Percentiles rank a stretch among this genome's conserved stretches.
phyloP scores from a whole-genome alignment of 2,113 vertebrate genomes.

The Mesocricetus auratus region DNA sequence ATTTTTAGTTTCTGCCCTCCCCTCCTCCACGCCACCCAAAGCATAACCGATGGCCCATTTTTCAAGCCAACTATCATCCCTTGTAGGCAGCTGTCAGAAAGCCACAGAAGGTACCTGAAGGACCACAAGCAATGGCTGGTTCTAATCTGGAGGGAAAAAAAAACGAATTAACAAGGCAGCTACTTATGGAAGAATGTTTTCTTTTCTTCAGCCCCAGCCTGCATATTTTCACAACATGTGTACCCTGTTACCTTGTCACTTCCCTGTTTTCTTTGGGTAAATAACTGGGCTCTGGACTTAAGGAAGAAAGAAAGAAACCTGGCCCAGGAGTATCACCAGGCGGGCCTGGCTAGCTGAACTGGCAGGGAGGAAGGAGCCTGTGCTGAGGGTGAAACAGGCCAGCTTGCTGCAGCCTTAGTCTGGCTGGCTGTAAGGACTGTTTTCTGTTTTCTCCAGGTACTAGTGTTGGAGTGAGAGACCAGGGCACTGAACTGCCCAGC shows the following conservation, averaged over 20 bases:
- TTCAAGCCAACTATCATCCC: constrained; percentile 86
- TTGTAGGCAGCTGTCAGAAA: constrained; percentile 89
- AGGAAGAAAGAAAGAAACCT: constrained; percentile 75
- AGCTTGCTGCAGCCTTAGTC: not conserved
- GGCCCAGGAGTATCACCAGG: constrained; percentile 81
- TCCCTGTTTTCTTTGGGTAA: constrained; percentile 90
- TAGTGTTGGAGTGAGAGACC: constrained; percentile 55
- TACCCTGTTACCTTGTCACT: constrained; percentile 88
- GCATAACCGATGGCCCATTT: constrained; percentile 88
- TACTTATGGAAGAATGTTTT: constrained; percentile 91
- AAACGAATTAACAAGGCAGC: constrained; percentile 89
- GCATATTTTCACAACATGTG: constrained; percentile 89
- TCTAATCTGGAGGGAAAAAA: constrained; percentile 87
- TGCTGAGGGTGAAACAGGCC: not conserved
- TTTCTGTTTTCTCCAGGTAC: constrained; percentile 78
- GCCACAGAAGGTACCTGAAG: constrained; percentile 90
- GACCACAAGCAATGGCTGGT: constrained; percentile 88
- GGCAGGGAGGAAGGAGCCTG: not conserved
- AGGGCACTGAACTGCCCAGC: constrained; percentile 45
- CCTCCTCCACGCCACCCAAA: constrained; percentile 68
- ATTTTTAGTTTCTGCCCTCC: constrained; percentile 78
- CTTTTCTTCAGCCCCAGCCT: constrained; percentile 87
- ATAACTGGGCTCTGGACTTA: constrained; percentile 86
- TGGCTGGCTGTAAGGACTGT: constrained; percentile 1
- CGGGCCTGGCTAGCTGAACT: constrained; percentile 69